These are phyloP conservation scores for Siniperca undulata DNA, from an alignment of 2,797 vertebrate species.

Conservation along the genomic window DNA sequence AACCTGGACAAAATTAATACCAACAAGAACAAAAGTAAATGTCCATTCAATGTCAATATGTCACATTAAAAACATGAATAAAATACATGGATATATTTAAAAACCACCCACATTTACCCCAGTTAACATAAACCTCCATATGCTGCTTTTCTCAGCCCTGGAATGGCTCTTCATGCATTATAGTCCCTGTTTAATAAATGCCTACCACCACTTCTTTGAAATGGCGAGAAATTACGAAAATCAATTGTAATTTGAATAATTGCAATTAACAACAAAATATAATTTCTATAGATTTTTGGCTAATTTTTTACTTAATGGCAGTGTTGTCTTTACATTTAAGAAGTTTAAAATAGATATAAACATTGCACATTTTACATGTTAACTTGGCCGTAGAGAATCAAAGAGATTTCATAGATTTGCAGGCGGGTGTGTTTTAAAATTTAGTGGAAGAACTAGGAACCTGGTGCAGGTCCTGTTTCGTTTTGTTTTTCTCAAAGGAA, in stretches of 20 bases:
- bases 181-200: not conserved
- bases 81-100: too few relatives aligned
- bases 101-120: not conserved
- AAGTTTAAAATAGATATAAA: not conserved
- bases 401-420: not conserved
- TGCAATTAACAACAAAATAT: not conserved
- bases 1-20: not conserved
- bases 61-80: not conserved
- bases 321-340: not conserved
- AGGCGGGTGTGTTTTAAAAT: not conserved
- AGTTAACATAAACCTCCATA: not conserved
- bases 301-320: not conserved
- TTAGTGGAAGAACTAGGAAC: not conserved
- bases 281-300: not conserved
- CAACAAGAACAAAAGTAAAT: not conserved
- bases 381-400: not conserved
- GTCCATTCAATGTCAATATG: not conserved
- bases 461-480: not conserved
- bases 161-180: not conserved
- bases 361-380: not conserved
- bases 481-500: not conserved
- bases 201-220: not conserved
- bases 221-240: not conserved
- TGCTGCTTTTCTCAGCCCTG: not conserved
- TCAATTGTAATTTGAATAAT: too few relatives aligned